Percentiles rank a stretch among this genome's conserved stretches.
Evolutionary conservation across 1,140 invertebrate species (phyloP).

Genomic region (Habropoda laboriosa): DNA sequence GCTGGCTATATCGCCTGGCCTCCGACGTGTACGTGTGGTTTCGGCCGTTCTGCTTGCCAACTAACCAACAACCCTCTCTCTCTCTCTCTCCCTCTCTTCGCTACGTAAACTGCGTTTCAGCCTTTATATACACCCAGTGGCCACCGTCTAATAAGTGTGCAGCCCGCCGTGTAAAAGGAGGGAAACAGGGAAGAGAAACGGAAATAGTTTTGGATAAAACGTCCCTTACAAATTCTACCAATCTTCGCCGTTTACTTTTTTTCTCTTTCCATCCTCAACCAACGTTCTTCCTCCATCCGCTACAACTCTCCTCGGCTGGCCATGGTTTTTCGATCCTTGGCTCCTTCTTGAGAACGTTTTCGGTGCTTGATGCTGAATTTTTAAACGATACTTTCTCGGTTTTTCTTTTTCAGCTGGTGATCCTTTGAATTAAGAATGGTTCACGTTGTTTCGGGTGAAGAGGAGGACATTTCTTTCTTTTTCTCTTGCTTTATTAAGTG

Average conservation of each 20-base stretch:
- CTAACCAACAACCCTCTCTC: background rate
- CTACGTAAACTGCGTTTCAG: slow-evolving; percentile 53
- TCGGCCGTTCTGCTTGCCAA: slow-evolving; percentile 44
- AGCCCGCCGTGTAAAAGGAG: slow-evolving; percentile 22
- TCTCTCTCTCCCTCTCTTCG: background rate
- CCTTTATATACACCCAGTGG: slow-evolving; percentile 27
- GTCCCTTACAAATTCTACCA: too few relatives aligned
- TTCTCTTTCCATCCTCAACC: too few relatives aligned
- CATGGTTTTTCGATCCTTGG: background rate
- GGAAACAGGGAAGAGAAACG: background rate
- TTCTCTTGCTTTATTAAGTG: too few relatives aligned
- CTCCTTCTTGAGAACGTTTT: background rate
- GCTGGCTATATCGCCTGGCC: slow-evolving; percentile 23
- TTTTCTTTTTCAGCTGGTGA: background rate
- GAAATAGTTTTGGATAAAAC: slow-evolving; percentile 29
- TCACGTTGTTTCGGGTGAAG: too few relatives aligned
- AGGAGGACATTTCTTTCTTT: too few relatives aligned
- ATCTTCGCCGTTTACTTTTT: too few relatives aligned
- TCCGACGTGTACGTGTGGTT: slow-evolving; percentile 39
- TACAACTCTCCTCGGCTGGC: background rate
- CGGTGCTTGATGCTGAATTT: slow-evolving; percentile 15
- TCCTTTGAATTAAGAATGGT: background rate
- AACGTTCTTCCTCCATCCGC: background rate
- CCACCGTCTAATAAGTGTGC: slow-evolving; percentile 43
- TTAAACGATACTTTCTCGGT: slow-evolving; percentile 5